A percentile compares a stretch with the other conserved stretches of the same genome.
Conservation (phyloP, 2,888 invertebrate genomes). For the Ceraclea dissimilis region DNA sequence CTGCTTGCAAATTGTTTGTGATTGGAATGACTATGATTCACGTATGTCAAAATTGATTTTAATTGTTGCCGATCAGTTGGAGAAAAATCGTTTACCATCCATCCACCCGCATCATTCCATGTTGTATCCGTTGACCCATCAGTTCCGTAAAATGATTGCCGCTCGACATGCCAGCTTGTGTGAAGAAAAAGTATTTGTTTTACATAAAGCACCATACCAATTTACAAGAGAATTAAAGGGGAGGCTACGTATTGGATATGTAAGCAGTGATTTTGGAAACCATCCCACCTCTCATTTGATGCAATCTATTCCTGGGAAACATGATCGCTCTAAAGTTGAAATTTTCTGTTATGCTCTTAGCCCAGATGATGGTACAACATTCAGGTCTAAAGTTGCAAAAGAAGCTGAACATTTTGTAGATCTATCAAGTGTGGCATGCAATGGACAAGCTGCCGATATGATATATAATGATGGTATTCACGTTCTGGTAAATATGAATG, state of each 20-base stretch:
- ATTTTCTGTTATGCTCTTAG: constrained; percentile 90
- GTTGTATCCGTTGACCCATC: constrained; percentile 94
- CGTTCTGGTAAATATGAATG: constrained; percentile 98
- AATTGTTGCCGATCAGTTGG: constrained; percentile 92
- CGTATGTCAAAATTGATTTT: constrained; percentile 88
- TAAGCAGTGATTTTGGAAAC: constrained; percentile 98
- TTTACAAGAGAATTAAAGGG: constrained; percentile 54
- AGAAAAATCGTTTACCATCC: constrained; percentile 88
- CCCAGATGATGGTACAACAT: constrained; percentile 94
- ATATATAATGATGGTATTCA: constrained; percentile 91
- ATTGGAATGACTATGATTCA: constrained; percentile 93
- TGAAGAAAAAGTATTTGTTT: constrained; percentile 64
- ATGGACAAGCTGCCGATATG: constrained; percentile 89
- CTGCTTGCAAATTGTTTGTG: constrained; percentile 96
- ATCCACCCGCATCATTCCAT: constrained; percentile 99
- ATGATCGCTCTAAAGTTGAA: constrained; percentile 75
- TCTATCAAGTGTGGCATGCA: constrained; percentile 79
- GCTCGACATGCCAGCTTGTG: constrained; percentile 93
- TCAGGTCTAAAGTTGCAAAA: constrained; percentile 83
- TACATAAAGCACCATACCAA: constrained; percentile 74
- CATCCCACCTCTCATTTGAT: constrained; percentile 99
- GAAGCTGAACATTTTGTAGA: constrained; percentile 96
- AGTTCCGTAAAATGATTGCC: constrained; percentile 89
- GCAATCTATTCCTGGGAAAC: constrained; percentile 97
- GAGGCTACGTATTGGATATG: constrained; percentile 87